Percentiles rank a stretch among this genome's conserved stretches.
phyloP scores from a whole-genome alignment of 2,113 vertebrate species.

The Phalacrocorax brasilianus region DNA sequence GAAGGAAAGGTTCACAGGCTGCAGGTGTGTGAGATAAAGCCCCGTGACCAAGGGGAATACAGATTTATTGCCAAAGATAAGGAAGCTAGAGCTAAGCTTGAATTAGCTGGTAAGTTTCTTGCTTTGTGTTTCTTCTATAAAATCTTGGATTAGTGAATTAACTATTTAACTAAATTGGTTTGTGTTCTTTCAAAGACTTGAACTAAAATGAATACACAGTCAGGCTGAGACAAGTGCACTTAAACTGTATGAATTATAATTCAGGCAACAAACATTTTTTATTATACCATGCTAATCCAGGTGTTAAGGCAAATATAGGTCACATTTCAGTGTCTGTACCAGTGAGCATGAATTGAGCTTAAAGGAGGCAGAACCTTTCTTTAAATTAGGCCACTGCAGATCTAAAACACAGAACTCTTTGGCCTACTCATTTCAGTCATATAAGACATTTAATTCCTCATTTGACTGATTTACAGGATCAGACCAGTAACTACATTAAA shows the following conservation, averaged over 20 bases:
- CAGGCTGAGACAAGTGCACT: not conserved
- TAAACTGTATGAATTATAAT: not conserved
- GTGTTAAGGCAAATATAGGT: not conserved
- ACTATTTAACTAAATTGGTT: not conserved
- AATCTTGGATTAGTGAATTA: not conserved
- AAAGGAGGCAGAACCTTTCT: not conserved
- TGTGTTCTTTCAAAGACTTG: not conserved
- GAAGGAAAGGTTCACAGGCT: conserved; percentile 93
- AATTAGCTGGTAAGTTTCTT: conserved; percentile 86
- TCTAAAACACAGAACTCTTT: not conserved
- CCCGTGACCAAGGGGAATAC: conserved; percentile 97
- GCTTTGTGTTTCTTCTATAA: conserved; percentile 9
- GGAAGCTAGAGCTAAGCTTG: conserved; percentile 94
- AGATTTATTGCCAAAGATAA: conserved; percentile 96
- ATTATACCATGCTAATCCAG: not conserved
- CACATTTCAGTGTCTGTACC: not conserved
- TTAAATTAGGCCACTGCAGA: not conserved
- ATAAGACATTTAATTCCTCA: not conserved
- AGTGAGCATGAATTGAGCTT: not conserved
- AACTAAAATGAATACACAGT: not conserved
- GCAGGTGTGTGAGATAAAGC: conserved; percentile 92
- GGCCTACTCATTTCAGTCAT: not conserved
- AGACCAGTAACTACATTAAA: not conserved
- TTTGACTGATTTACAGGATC: not conserved
- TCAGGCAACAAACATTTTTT: not conserved